Evolutionary conservation across 2,113 vertebrate species (phyloP), one percentile per base, ranked within the genome.

Genomic region (Paracanthobrama guichenoti): DNA sequence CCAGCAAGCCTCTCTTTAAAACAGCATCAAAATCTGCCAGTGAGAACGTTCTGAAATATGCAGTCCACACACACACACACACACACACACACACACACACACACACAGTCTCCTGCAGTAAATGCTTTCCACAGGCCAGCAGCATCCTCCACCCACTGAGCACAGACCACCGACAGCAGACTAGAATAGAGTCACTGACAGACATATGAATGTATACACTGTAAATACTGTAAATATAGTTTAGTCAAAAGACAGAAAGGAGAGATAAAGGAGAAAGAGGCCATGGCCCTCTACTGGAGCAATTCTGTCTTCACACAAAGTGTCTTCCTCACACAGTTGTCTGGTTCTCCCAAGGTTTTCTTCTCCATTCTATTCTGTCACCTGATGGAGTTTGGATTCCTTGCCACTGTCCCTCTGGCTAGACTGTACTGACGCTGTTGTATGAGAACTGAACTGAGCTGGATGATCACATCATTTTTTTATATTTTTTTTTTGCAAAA

Each of bases 1-100:
- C 89, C 84, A 89, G 88, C 50, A 81, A 92, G 90, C 90, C 88
- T 57, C 93, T 94, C 87, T 92, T 94, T 95, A 95, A 95, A 94
- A 93, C 87, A 90, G 87, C 93, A 93, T 95, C 91, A 92, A 84
- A 79, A 87, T 91, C 90, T 87, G 88, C 82, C 79, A 79, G 84
- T 83, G 60, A 88, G 84, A 69, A 87, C 16, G 6, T 66, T 48
- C 53, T 48, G 60, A 88, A 81, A 78, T 84, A 83, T 62, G 50
- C 69, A 62, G 46, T 67, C 42, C n/a, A 53, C 66, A 85, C 69
- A 74, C 24, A 81, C n/a, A 35, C 31, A 35, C 31, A 35, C 31
- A 35, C 31, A 35, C 31, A 71, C 22, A 57, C 79, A 55, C 75
- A 31, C 67, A 50, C 44, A 79, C 28, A 53, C 46, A 60, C 73